A percentile compares a stretch with the other conserved stretches of the same genome.
phyloP scores from a whole-genome alignment of 2,888 invertebrate species.

The Eupithecia subfuscata region DNA sequence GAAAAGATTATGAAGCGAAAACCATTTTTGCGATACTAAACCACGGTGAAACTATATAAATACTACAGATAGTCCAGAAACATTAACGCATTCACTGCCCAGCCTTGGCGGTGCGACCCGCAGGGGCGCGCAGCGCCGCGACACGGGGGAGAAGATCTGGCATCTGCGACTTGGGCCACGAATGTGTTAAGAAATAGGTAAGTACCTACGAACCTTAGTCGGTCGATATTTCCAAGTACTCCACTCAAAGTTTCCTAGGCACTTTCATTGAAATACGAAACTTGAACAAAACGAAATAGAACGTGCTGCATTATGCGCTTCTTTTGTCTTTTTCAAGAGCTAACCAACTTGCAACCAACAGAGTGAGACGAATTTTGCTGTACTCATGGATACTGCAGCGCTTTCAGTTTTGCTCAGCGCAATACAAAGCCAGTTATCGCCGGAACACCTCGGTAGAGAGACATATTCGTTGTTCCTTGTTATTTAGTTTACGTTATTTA shows the following conservation, averaged over 20 bases:
- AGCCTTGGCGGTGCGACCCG: too few relatives aligned
- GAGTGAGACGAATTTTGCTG: conserved; percentile 22
- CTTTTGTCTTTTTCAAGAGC: conserved; percentile 18
- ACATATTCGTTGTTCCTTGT: conserved; percentile 8
- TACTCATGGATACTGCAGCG: conserved; percentile 7
- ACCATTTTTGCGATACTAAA: neutral
- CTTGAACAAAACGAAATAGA: conserved; percentile 19
- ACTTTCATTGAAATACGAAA: conserved; percentile 5
- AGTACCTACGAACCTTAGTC: neutral
- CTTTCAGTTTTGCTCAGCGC: conserved; percentile 3
- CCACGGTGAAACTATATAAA: neutral
- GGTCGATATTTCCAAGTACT: neutral
- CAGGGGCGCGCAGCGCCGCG: too few relatives aligned
- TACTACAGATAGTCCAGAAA: neutral
- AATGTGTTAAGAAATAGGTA: neutral
- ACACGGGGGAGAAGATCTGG: too few relatives aligned
- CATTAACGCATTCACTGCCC: too few relatives aligned
- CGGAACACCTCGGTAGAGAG: conserved; percentile 22
- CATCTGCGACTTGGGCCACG: too few relatives aligned
- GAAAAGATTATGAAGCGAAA: neutral
- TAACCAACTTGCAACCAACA: conserved; percentile 2
- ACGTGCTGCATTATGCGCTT: conserved; percentile 24
- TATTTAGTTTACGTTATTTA: neutral
- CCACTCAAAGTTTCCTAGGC: neutral
- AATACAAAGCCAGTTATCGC: conserved; percentile 25